phyloP scores from a whole-genome alignment of 2,113 vertebrate species.

The Oreamnos americanus region DNA sequence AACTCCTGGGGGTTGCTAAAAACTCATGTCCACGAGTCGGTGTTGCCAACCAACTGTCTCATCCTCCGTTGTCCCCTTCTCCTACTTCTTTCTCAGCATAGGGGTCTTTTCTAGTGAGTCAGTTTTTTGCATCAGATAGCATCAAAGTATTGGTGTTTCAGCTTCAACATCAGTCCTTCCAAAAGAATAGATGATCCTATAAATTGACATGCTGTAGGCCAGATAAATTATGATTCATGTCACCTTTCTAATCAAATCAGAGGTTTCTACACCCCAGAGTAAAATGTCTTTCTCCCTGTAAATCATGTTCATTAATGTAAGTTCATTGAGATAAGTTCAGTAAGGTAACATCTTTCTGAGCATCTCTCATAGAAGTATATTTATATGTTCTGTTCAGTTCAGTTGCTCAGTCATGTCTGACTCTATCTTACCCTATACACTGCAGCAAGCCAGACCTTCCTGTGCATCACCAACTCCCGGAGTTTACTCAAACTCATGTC shows the following conservation, averaged over 20 bases:
- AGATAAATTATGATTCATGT: not conserved
- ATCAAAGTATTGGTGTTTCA: not conserved
- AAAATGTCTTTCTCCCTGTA: not conserved
- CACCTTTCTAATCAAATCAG: not conserved
- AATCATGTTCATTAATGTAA: not conserved
- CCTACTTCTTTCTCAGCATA: not conserved
- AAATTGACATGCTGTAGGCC: not conserved
- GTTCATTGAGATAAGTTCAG: not conserved
- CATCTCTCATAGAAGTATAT: not conserved
- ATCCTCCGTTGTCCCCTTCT: not conserved
- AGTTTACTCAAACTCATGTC: not conserved
- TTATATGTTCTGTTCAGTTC: not conserved
- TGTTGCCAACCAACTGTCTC: not conserved
- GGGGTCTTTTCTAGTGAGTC: not conserved
- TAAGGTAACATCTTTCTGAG: not conserved
- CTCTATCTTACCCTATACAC: not conserved
- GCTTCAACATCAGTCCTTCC: not conserved
- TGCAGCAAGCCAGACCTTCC: not conserved
- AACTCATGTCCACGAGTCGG: accelerated
- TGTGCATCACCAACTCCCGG: accelerated
- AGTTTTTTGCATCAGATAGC: not conserved
- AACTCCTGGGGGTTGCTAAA: not conserved
- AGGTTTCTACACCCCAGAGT: not conserved
- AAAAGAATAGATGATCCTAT: not conserved
- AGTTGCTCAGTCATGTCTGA: not conserved